A percentile compares a stretch with the other conserved stretches of the same genome.
Conservation (phyloP, 2,113 vertebrate species). For the Phyllostomus hastatus region DNA sequence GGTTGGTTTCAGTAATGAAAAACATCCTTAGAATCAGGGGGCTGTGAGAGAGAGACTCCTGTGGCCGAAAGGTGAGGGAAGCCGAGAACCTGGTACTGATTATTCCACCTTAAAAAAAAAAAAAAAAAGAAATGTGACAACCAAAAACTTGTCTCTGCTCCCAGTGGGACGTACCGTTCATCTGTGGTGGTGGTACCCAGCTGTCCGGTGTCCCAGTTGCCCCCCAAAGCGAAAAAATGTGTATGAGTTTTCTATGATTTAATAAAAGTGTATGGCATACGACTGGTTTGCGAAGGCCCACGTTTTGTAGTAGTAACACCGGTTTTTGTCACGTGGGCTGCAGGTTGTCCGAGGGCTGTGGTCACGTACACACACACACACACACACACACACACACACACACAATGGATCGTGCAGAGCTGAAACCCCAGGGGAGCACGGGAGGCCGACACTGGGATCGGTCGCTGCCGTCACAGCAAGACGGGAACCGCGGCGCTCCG, state of each 20-base stretch:
- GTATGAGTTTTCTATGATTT: slow-evolving; percentile 86
- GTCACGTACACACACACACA: rapidly evolving
- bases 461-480: neutral
- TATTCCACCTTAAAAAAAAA: slow-evolving; percentile 68
- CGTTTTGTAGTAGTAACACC: neutral
- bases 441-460: too few species aligned
- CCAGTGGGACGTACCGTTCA: slow-evolving; percentile 70
- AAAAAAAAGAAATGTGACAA: slow-evolving; percentile 54
- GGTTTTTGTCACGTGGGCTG: neutral
- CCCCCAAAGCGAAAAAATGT: slow-evolving; percentile 73
- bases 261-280: slow-evolving; percentile 81
- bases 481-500: neutral
- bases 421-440: neutral
- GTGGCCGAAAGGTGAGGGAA: slow-evolving; percentile 61
- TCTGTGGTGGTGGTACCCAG: slow-evolving; percentile 63
- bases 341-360: neutral
- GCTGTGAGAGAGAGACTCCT: slow-evolving; percentile 49
- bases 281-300: slow-evolving; percentile 49
- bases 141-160: slow-evolving; percentile 70
- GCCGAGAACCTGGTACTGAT: slow-evolving; percentile 66
- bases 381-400: rapidly evolving
- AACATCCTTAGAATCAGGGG: slow-evolving; percentile 53
- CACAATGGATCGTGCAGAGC: neutral
- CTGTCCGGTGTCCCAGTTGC: slow-evolving; percentile 73
- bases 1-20: slow-evolving; percentile 71